Evolutionary conservation across 2,888 invertebrate genomes (phyloP).

Genomic region (Lasius fuliginosus): DNA sequence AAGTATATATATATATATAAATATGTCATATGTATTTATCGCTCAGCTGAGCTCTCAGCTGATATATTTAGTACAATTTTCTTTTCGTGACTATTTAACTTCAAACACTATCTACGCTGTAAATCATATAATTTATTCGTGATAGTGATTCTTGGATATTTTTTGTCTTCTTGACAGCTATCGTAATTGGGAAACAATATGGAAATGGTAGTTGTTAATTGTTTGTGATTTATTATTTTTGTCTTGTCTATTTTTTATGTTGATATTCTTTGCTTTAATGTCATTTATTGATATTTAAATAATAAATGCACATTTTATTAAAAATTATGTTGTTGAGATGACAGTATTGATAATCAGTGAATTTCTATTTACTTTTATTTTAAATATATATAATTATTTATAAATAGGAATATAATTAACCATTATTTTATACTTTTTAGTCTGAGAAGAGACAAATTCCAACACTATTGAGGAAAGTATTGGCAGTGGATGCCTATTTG

Average conservation of each 20-base stretch:
- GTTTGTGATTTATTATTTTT: background rate
- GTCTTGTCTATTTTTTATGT: background rate
- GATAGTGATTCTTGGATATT: background rate
- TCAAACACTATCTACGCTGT: background rate
- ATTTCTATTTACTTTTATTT: background rate
- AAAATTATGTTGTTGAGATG: background rate
- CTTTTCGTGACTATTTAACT: background rate
- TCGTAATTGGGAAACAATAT: background rate
- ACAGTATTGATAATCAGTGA: background rate
- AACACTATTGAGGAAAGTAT: conserved; percentile 77
- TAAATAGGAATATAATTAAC: background rate
- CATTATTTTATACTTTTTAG: conserved; percentile 47
- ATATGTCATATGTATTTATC: no score
- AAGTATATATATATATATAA: background rate
- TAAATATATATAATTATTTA: background rate
- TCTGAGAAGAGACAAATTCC: conserved; percentile 81
- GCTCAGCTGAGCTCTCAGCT: background rate
- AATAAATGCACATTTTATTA: background rate
- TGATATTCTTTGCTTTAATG: background rate
- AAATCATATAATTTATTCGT: background rate
- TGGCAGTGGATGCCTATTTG: conserved; percentile 83
- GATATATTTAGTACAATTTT: background rate
- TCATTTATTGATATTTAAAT: background rate
- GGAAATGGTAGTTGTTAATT: conserved; percentile 6
- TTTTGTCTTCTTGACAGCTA: background rate